These are phyloP conservation scores for Liasis olivaceus DNA, from an alignment of 2,797 vertebrate species.

Conservation along the genomic window DNA sequence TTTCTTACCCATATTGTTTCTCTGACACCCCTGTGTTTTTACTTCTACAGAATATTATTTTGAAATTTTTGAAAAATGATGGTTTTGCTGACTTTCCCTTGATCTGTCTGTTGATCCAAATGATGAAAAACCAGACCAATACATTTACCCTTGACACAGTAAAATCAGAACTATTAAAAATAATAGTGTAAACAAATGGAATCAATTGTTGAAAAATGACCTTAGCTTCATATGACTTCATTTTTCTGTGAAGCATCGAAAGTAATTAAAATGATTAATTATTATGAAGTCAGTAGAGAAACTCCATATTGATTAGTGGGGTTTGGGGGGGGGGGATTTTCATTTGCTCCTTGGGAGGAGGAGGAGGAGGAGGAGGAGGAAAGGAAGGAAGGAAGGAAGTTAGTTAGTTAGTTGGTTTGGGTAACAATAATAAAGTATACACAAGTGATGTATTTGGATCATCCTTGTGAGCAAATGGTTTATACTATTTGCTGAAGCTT, in stretches of 20 bases:
- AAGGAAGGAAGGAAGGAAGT: not conserved
- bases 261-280: conserved; percentile 34
- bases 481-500: not conserved
- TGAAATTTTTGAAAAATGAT: not conserved
- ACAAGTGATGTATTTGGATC: not conserved
- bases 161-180: conserved; percentile 18
- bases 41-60: not conserved
- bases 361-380: too few species aligned
- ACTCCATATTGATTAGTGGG: not conserved
- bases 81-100: conserved; percentile 57
- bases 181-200: conserved; percentile 47
- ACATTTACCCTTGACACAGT: conserved; percentile 51
- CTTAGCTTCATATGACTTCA: conserved; percentile 7
- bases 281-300: conserved; percentile 44
- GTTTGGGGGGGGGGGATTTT: not conserved
- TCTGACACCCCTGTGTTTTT: not conserved
- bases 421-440: not conserved
- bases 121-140: conserved; percentile 61
- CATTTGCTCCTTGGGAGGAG: conserved; percentile 36
- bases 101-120: conserved; percentile 47
- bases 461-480: not conserved
- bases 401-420: too few species aligned
- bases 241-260: conserved; percentile 33
- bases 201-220: conserved; percentile 19
- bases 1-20: not conserved